Conservation (phyloP, 2,888 invertebrate genomes). For the Scaptomyza flava region DNA sequence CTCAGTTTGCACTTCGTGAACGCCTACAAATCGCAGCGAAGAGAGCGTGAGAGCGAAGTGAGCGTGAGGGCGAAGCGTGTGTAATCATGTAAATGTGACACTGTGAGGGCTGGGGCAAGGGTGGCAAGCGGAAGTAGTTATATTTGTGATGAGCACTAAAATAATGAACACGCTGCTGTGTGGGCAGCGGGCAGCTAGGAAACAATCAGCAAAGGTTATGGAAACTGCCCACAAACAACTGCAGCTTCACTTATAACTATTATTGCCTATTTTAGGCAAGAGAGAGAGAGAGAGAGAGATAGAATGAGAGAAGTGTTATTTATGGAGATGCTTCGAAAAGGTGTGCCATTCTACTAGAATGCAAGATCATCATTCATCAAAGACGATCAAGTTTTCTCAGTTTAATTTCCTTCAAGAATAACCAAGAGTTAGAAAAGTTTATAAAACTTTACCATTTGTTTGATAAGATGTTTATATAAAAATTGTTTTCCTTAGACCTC, state of each 20-base stretch:
- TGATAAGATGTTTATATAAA: too few relatives aligned
- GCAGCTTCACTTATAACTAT: constrained; percentile 18
- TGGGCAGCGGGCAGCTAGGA: constrained; percentile 22
- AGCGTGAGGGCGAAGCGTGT: neutral
- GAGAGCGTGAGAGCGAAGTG: neutral
- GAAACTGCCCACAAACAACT: constrained; percentile 20
- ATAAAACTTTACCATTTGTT: too few relatives aligned
- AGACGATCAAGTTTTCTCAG: too few relatives aligned
- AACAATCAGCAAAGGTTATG: constrained; percentile 9
- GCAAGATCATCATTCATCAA: neutral
- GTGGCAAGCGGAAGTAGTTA: constrained; percentile 20
- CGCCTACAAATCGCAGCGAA: constrained; percentile 39
- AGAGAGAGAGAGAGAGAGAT: neutral
- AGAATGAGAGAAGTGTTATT: neutral
- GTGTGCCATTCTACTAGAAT: neutral
- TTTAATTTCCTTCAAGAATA: neutral
- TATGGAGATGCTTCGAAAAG: constrained; percentile 2
- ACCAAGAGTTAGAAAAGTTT: too few relatives aligned
- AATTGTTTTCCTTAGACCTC: too few relatives aligned
- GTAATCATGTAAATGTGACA: constrained; percentile 30
- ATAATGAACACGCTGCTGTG: constrained; percentile 6
- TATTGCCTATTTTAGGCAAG: constrained; percentile 3
- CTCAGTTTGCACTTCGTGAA: constrained; percentile 6
- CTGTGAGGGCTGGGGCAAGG: constrained; percentile 24
- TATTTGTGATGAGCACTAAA: constrained; percentile 15